Conservation (phyloP, 2,113 vertebrate species). For the Centrocercus urophasianus region DNA sequence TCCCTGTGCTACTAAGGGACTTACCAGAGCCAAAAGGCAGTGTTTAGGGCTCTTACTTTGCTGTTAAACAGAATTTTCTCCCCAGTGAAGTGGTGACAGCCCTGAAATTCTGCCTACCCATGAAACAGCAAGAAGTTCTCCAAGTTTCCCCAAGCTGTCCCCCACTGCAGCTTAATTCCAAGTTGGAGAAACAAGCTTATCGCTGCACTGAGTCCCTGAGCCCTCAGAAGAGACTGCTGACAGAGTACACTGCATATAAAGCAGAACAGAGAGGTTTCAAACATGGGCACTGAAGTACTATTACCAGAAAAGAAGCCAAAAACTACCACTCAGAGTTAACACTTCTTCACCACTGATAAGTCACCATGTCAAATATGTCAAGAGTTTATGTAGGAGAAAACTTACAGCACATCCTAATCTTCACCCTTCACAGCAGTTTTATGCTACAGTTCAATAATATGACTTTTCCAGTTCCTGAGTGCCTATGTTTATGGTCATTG, state of each 20-base stretch:
- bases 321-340: neutral
- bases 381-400: neutral
- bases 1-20: neutral
- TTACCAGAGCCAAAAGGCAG: neutral
- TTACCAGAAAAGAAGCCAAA: neutral
- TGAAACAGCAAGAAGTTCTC: conserved; percentile 12
- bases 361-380: neutral
- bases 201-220: neutral
- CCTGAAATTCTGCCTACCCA: neutral
- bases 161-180: neutral
- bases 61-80: no score
- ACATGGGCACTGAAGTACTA: neutral
- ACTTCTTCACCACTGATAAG: neutral
- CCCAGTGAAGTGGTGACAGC: neutral
- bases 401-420: neutral
- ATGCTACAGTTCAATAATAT: neutral
- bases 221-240: neutral
- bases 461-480: neutral
- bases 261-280: neutral
- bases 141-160: conserved; percentile 54
- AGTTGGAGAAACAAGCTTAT: conserved; percentile 48
- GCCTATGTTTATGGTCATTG: neutral
- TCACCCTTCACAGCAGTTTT: neutral
- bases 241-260: neutral
- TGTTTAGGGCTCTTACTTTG: neutral